Percentiles rank a stretch among this genome's conserved stretches.
phyloP scores from a whole-genome alignment of 2,113 vertebrate genomes.

The Girardinichthys multiradiatus region DNA sequence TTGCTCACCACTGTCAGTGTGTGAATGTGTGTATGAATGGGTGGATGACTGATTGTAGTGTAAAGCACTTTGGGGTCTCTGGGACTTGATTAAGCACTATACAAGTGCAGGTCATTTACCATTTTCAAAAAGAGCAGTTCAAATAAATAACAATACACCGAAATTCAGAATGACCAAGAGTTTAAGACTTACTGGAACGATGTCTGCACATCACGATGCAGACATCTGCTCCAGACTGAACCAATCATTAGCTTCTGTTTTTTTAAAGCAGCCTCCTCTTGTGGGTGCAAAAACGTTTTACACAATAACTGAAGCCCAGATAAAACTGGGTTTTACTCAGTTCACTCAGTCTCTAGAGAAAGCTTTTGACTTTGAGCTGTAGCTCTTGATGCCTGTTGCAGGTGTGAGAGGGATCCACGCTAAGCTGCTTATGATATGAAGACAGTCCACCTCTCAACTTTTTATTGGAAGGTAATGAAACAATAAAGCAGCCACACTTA shows the following conservation, averaged over 20 bases:
- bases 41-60: no score
- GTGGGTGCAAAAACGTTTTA: conserved; percentile 18
- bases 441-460: conserved; percentile 11
- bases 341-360: conserved; percentile 3
- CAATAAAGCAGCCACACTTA: conserved; percentile 36
- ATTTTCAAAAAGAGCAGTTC: no score
- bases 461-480: conserved; percentile 71
- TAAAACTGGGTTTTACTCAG: background rate
- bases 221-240: no score
- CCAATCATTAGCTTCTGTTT: background rate
- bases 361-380: background rate
- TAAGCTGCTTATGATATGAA: background rate
- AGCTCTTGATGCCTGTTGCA: background rate
- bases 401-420: conserved; percentile 26
- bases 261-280: background rate
- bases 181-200: no score
- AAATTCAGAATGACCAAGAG: background rate
- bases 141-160: no score
- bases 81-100: no score
- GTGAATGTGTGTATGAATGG: no score
- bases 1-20: no score
- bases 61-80: no score
- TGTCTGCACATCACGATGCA: no score
- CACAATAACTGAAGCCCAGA: conserved; percentile 17
- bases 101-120: no score